Base-by-base conservation (phyloP, 2,888 invertebrate genomes). In the Gymnoscelis rufifasciata region DNA sequence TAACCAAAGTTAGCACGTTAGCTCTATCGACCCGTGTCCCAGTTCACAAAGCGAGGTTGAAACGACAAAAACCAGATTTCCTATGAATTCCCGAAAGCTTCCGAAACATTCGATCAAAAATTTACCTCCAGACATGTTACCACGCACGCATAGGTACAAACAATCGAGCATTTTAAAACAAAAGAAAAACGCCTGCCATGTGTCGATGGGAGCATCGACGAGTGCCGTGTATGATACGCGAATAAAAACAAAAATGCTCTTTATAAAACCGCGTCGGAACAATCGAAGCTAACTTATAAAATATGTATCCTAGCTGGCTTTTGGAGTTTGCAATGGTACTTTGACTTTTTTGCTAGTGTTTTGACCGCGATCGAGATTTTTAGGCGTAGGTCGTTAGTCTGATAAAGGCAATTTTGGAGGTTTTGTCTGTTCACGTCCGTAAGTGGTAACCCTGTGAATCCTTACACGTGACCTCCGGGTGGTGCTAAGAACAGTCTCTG, bases 231-330 rank as follows among this genome's bases (percentile, higher is more conserved):
- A 75, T 78, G 79, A 81, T 81, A 76, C 71, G 70, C 53, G 63
- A 53, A 62, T 59, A 66, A 76, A 74, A 69, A 74, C 77, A 74
- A 66, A 59, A 59, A 65, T 73, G 74, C 71, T 75, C 75, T 19
- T 72, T 26, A 66, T 54, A 60, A 72, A 74, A 78, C 77, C 78
- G 62, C 76, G 64, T 71, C 77, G 79, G 87, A 84, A 88, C 87
- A 88, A 87, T 87, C 87, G 88, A 87, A 87, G 82, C 76, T 76
- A 76, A 80, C 78, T 83, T 86, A 87, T 88, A 84, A 88, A 88
- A 88, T 86, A 88, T 88, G 84, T 78, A 88, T 78, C 67, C 73
- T 66, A 69, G 60, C 76, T 72, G 78, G 84, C 83, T 83, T 86
- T 87, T 79, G 70, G 76, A 82, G 82, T 77, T 78, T 79, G 75